Evolutionary conservation across 2,113 vertebrate species (phyloP).

Genomic region (Nannospalax galili): DNA sequence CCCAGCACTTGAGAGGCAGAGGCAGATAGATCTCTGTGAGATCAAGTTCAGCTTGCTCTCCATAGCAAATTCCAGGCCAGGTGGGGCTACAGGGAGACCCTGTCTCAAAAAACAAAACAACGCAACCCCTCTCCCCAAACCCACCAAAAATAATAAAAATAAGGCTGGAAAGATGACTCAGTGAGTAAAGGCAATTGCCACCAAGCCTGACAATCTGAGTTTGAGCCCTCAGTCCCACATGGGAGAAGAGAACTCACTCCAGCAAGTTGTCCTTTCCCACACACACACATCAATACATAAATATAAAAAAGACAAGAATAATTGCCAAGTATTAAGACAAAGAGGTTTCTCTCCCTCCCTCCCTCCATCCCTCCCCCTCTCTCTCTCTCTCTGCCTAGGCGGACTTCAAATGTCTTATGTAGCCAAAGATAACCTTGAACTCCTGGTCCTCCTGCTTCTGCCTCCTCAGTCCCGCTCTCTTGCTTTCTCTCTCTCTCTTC

Average conservation of each 20-base stretch:
- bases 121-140: no score
- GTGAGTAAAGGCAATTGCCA: neutral
- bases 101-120: no score
- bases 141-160: neutral
- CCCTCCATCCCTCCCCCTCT: neutral
- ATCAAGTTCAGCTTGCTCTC: no score
- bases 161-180: neutral
- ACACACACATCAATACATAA: neutral
- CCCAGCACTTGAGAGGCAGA: no score
- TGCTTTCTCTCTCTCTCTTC: neutral
- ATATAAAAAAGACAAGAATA: neutral
- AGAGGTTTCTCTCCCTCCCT: neutral
- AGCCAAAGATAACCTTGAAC: neutral
- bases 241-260: neutral
- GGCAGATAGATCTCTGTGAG: no score
- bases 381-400: neutral
- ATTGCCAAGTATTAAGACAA: neutral
- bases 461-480: no score
- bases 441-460: neutral
- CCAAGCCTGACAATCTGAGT: neutral
- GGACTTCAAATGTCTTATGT: no score
- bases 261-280: neutral
- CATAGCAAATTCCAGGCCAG: no score
- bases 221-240: neutral
- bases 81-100: no score